Percentiles rank a stretch among this genome's conserved stretches.
These are phyloP conservation scores for Formica aserva DNA, from an alignment of 2,888 invertebrate genomes.

Conservation along the genomic window DNA sequence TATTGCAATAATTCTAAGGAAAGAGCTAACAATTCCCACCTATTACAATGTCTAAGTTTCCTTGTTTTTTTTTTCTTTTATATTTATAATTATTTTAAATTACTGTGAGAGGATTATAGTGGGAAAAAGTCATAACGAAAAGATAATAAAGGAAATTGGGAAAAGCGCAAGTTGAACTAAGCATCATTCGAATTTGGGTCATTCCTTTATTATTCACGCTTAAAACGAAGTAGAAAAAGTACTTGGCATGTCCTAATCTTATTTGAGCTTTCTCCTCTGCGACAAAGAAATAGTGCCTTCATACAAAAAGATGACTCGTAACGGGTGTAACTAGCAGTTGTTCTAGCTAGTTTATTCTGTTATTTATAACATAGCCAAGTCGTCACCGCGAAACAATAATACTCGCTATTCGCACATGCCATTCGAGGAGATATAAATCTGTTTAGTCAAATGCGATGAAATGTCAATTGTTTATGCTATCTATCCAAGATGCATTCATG, in stretches of 20 bases:
- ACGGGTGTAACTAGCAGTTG: constrained; percentile 24
- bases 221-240: constrained; percentile 77
- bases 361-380: constrained; percentile 29
- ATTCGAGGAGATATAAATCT: not conserved
- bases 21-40: not conserved
- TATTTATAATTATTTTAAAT: constrained; percentile 17
- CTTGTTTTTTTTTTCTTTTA: not conserved
- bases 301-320: constrained; percentile 10
- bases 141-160: constrained; percentile 25
- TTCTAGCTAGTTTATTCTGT: constrained; percentile 41
- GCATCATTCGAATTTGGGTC: constrained; percentile 20
- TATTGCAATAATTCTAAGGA: constrained; percentile 4
- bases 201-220: constrained; percentile 53
- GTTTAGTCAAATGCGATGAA: constrained; percentile 23
- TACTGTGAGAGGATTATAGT: constrained; percentile 7
- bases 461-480: not conserved
- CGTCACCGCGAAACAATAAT: constrained; percentile 40
- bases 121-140: not conserved
- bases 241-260: constrained; percentile 54
- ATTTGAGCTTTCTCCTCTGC: constrained; percentile 27
- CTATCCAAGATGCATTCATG: not conserved
- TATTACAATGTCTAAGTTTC: not conserved
- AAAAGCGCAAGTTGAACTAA: constrained; percentile 5
- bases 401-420: not conserved
- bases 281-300: constrained; percentile 43